These are phyloP conservation scores for Gastrophysa polygoni DNA, from an alignment of 2,888 invertebrate genomes.

Conservation along the genomic window DNA sequence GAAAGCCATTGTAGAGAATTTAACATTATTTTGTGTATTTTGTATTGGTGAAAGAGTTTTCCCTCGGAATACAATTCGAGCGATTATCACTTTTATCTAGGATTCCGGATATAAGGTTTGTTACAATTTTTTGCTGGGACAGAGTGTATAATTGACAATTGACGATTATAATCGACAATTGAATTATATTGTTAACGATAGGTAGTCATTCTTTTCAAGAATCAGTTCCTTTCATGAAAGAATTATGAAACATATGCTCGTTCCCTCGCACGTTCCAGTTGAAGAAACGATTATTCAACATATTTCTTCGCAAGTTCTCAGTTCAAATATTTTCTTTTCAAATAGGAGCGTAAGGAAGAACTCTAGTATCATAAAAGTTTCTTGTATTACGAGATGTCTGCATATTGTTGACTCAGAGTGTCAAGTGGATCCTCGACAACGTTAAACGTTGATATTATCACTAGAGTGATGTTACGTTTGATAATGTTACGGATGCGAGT, in stretches of 20 bases:
- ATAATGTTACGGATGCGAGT: constrained; percentile 8
- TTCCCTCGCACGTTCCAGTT: background rate
- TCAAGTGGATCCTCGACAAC: constrained; percentile 15
- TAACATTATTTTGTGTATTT: too few species aligned
- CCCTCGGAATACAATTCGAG: too few species aligned
- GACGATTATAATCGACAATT: too few species aligned
- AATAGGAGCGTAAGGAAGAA: background rate
- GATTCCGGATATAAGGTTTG: too few species aligned
- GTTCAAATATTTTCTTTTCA: background rate
- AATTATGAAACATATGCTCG: background rate
- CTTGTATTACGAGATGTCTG: constrained; percentile 17
- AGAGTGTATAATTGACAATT: too few species aligned
- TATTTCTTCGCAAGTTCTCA: background rate
- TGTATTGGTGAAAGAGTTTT: too few species aligned
- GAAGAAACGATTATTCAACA: background rate
- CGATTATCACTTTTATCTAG: too few species aligned
- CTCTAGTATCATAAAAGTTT: constrained; percentile 4
- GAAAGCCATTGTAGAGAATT: too few species aligned
- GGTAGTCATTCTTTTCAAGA: too few species aligned
- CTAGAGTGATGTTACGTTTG: constrained; percentile 16
- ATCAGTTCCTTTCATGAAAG: too few species aligned
- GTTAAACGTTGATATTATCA: constrained; percentile 13
- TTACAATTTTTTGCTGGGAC: too few species aligned
- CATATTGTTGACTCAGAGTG: constrained; percentile 19
- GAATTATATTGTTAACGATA: too few species aligned